Conservation (phyloP, 2,113 vertebrate species). For the Barnardius zonarius region DNA sequence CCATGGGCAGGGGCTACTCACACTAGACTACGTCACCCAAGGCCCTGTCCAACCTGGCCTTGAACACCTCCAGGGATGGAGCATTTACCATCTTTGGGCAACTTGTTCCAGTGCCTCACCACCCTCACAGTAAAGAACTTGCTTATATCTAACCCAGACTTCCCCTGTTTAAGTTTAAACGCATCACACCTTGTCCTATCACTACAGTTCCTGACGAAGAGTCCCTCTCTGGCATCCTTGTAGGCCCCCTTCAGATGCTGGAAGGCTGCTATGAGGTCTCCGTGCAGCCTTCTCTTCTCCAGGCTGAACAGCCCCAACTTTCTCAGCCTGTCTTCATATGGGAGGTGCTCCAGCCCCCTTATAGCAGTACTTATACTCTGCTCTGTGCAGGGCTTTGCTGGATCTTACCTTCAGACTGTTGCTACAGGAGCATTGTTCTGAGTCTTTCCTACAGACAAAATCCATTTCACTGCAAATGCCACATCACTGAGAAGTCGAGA, state of each 20-base stretch:
- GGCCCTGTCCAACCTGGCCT: not conserved
- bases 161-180: too few relatives aligned
- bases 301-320: not conserved
- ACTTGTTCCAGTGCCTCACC: not conserved
- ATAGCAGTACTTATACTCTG: not conserved
- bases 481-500: fast-evolving
- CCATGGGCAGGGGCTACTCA: not conserved
- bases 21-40: not conserved
- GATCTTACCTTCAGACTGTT: not conserved
- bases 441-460: not conserved
- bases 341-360: not conserved
- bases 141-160: too few relatives aligned
- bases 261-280: not conserved
- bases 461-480: not conserved
- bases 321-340: not conserved
- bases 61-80: not conserved
- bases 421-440: not conserved
- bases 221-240: too few relatives aligned
- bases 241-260: too few relatives aligned
- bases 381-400: not conserved
- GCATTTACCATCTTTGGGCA: not conserved
- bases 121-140: not conserved
- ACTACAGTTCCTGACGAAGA: too few relatives aligned
- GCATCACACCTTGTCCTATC: too few relatives aligned
- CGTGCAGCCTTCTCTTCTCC: not conserved